A percentile compares a stretch with the other conserved stretches of the same genome.
phyloP scores from a whole-genome alignment of 2,888 invertebrate genomes.

The Andrena haemorrhoa region DNA sequence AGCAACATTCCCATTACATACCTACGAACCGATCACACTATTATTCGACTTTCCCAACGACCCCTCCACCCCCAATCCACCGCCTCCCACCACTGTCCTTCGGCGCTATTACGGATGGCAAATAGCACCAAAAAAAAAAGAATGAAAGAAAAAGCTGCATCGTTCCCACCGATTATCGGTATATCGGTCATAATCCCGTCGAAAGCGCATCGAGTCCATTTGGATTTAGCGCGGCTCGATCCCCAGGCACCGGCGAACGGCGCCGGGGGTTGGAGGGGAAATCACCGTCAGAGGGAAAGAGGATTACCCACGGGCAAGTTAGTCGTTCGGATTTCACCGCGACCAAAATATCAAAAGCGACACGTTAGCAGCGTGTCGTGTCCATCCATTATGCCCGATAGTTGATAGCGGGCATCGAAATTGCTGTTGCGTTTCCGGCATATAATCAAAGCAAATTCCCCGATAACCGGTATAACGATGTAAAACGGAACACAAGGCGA shows the following conservation, averaged over 20 bases:
- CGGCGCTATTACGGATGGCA: background rate
- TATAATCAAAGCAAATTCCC: conserved; percentile 61
- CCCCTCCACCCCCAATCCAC: background rate
- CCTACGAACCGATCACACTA: too few relatives aligned
- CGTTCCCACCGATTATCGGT: background rate
- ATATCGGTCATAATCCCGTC: background rate
- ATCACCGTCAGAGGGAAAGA: conserved; percentile 8
- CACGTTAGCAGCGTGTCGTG: conserved; percentile 3
- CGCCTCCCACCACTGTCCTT: background rate
- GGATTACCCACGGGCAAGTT: conserved; percentile 26
- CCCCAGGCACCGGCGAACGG: background rate
- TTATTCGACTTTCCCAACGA: too few relatives aligned
- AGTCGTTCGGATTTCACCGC: conserved; percentile 25
- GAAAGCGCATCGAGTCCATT: conserved; percentile 6
- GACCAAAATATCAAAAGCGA: conserved; percentile 50
- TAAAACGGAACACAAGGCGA: conserved; percentile 60
- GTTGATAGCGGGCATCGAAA: conserved; percentile 41
- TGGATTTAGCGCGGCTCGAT: conserved; percentile 9
- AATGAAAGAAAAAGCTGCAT: background rate
- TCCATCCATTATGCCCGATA: conserved; percentile 38
- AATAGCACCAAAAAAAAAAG: background rate
- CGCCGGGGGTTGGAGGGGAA: background rate
- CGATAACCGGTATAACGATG: conserved; percentile 60
- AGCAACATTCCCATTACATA: too few relatives aligned
- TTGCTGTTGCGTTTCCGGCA: conserved; percentile 42